phyloP scores from a whole-genome alignment of 2,888 invertebrate species.

The Drosophila prostipennis region DNA sequence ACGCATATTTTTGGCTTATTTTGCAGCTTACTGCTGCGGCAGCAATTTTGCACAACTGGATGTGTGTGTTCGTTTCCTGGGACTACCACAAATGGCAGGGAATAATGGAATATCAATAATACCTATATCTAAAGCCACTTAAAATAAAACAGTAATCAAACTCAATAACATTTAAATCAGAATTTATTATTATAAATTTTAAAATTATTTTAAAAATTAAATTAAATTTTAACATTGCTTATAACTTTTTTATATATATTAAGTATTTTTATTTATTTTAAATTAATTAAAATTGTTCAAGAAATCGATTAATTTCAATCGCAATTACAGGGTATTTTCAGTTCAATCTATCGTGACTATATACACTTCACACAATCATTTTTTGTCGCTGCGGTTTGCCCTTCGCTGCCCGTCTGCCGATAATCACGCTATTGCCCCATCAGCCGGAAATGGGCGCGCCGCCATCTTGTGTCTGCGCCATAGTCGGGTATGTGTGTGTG shows the following conservation, averaged over 20 bases:
- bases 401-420: constrained; percentile 67
- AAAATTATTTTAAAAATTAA: no score
- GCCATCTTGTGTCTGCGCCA: constrained; percentile 71
- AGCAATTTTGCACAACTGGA: constrained; percentile 63
- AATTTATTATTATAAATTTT: no score
- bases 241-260: not conserved
- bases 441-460: constrained; percentile 75
- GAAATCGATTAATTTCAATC: no score
- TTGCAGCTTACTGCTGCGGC: constrained; percentile 78
- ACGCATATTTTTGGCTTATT: constrained; percentile 79
- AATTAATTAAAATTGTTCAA: no score
- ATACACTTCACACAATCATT: constrained; percentile 35
- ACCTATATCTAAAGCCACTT: constrained; percentile 2
- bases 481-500: constrained; percentile 19
- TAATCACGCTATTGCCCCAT: constrained; percentile 76
- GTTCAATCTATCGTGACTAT: not conserved
- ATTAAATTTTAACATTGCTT: no score
- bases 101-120: not conserved
- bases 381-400: constrained; percentile 65
- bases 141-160: accelerated
- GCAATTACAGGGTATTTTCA: not conserved
- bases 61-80: constrained; percentile 14
- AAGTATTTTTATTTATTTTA: no score
- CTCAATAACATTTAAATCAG: not conserved
- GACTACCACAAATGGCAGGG: not conserved